Base-by-base conservation (phyloP, 2,888 invertebrate genomes). In the Lumbricus terrestris region DNA sequence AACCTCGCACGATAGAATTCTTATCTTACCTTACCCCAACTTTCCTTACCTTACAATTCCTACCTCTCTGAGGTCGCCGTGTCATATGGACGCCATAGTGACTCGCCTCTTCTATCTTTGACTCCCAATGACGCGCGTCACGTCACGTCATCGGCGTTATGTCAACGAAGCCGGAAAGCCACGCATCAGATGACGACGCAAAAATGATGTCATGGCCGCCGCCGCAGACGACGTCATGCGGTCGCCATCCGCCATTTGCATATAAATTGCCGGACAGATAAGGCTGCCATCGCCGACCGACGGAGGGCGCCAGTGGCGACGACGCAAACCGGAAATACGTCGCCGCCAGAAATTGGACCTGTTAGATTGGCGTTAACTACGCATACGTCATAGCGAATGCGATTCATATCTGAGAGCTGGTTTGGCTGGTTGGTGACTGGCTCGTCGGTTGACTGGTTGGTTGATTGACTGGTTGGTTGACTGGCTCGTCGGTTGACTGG, bases 181-280 rank as follows among this genome's bases (percentile, higher is more conserved):
- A 69, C 69, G 69, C 69, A 69, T 69, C 69, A n/a, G 69, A 69
- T 69, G 69, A 69, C 47, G 47, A 47, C 69, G 69, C 29, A 69
- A 69, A 69, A 69, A 69, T 69, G 69, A 69, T 69, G 69, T 69
- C 69, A 69, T n/a, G 69, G 69, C 69, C 69, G 69, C 20, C 47
- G 47, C 20, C 54, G 23, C 20, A n/a, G n/a, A n/a, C 54, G 69
- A n/a, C 69, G 69, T 69, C 69, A 69, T n/a, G 29, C n/a, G 69
- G 69, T n/a, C 69, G 69, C 69, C 69, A 69, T 69, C 69, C 69
- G 69, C 69, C 69, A 69, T 69, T 69, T 69, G 69, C 69, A 69
- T 69, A 69, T 69, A 69, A 69, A 69, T 69, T 69, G 69, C 29
- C n/a, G 69, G 69, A 69, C 69, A 69, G 69, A 69, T 69, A 69